Evolutionary conservation across 2,113 vertebrate species (phyloP).

Genomic region (Varanus komodoensis): DNA sequence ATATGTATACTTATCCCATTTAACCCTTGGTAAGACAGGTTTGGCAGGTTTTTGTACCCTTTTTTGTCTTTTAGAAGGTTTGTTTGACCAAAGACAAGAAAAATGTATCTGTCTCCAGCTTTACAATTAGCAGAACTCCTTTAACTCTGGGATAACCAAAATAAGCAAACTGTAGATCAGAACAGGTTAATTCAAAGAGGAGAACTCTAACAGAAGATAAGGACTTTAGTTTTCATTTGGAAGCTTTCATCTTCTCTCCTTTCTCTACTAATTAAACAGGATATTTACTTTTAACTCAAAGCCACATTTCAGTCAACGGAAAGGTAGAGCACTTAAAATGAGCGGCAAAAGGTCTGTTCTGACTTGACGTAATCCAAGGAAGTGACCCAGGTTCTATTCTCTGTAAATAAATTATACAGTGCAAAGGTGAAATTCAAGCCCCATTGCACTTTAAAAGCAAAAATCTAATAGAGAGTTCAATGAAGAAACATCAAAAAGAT

Average conservation of each 20-base stretch:
- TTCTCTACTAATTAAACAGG: slow-evolving; percentile 2
- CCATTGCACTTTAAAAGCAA: not conserved
- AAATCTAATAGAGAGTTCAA: not conserved
- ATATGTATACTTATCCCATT: not conserved
- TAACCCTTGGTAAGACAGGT: not conserved
- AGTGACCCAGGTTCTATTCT: not conserved
- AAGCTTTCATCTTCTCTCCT: slow-evolving; percentile 14
- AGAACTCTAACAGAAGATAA: not conserved
- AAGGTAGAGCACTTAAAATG: slow-evolving; percentile 6
- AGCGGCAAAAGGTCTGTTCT: not conserved
- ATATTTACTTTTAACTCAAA: slow-evolving; percentile 23
- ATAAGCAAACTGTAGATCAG: slow-evolving; percentile 2
- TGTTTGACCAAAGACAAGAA: not conserved
- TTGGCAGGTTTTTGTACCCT: not conserved
- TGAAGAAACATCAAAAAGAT: not conserved
- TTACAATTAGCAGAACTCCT: not conserved
- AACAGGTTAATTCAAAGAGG: not conserved
- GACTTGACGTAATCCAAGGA: slow-evolving; percentile 11
- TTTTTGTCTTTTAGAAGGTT: not conserved
- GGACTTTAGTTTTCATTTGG: not conserved
- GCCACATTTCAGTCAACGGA: not conserved
- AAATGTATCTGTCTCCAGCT: not conserved
- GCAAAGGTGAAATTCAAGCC: slow-evolving; percentile 17
- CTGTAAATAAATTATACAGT: slow-evolving; percentile 2
- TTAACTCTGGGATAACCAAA: not conserved